Evolutionary conservation across 1,140 invertebrate species (phyloP), one percentile per base, ranked within the genome.

Genomic region (Leptinotarsa defecta): DNA sequence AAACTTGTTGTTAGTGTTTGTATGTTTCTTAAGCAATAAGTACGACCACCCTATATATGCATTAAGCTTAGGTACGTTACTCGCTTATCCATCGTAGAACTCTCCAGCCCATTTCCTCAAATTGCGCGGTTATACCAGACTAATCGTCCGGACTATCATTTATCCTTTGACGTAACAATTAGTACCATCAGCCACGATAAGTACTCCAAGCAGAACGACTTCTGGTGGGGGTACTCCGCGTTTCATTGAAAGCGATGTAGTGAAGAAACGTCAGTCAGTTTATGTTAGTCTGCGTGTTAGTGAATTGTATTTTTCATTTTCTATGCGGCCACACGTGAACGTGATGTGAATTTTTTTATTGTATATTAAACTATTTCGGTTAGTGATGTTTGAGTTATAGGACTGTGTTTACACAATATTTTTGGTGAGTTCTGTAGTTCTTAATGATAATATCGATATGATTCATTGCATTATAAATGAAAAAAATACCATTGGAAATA

Each of bases 131-230:
- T 19, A 19, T 17, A 17, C 52, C 52, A 57, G 52, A 57, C 52
- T 57, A 57, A 57, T 57, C 52, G 52, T 19, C 52, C 52, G 52
- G 52, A 57, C 52, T 57, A 57, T 57, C 52, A 57, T 57, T 57
- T 57, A 57, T 57, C 52, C n/a, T 57, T 57, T 57, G 52, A 57
- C 52, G 52, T 57, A 57, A 57, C 52, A 57, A 57, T 57, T 57
- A 57, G 52, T 57, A 57, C 52, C 52, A 57, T 57, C 52, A 57
- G n/a, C 52, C 52, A 57, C 52, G 52, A 57, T 57, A 57, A 57
- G n/a, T 57, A 57, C 52, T 57, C 17, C 52, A 57, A 17, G 52
- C 52, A 57, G 17, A 57, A 57, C 52, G 52, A 57, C 52, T 57
- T 57, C 52, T 57, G 52, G 52, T 17, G 52, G 52, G 52, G 52